Percentiles rank a stretch among this genome's conserved stretches.
These are phyloP conservation scores for Drosophila lacertosa DNA, from an alignment of 1,140 invertebrate genomes.

Conservation along the genomic window DNA sequence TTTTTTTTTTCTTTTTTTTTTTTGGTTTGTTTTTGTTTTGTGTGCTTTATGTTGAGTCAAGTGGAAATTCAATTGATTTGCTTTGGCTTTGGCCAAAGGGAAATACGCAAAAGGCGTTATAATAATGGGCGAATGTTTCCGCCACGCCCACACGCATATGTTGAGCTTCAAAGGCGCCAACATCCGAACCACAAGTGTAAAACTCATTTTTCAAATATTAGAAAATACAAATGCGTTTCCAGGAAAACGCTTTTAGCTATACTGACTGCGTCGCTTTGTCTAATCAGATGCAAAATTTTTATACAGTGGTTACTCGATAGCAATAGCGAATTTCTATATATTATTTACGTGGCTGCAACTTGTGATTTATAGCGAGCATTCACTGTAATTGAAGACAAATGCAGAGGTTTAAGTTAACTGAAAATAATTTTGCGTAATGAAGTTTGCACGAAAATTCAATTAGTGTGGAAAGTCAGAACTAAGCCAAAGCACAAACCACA, in stretches of 20 bases:
- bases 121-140: constrained; percentile 54
- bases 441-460: constrained; percentile 7
- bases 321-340: no score
- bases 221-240: constrained; percentile 12
- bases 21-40: constrained; percentile 21
- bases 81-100: constrained; percentile 56
- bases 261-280: constrained; percentile 23
- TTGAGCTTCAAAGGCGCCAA: constrained; percentile 55
- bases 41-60: constrained; percentile 77
- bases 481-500: constrained; percentile 4
- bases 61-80: constrained; percentile 82
- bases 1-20: no score
- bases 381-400: constrained; percentile 31
- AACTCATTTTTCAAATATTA: constrained; percentile 62
- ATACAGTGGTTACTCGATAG: constrained; percentile 1
- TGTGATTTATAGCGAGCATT: no score
- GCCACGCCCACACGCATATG: constrained; percentile 34
- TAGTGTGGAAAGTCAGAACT: not conserved
- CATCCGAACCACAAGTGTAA: constrained; percentile 40
- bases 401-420: constrained; percentile 20
- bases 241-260: constrained; percentile 4
- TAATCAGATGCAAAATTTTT: constrained; percentile 55
- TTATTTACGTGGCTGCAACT: no score
- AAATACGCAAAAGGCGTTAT: constrained; percentile 43
- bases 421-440: constrained; percentile 48